These are phyloP conservation scores for Chouioia cunea DNA, from an alignment of 2,888 invertebrate species.

Conservation along the genomic window DNA sequence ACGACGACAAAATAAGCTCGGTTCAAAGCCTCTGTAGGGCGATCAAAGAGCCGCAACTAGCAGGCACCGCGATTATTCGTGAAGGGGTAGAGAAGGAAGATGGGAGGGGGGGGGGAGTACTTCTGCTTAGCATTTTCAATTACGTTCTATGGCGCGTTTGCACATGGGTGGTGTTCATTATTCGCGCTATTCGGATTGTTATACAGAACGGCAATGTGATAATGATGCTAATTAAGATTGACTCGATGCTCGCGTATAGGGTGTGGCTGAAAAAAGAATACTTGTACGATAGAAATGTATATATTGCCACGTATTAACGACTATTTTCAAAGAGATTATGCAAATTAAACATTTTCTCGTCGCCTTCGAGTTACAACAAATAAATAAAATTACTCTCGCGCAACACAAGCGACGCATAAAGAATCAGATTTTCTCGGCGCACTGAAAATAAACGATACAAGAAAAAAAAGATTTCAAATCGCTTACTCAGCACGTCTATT, in stretches of 20 bases:
- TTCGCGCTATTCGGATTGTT: conserved; percentile 13
- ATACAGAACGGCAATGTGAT: too few relatives aligned
- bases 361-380: too few relatives aligned
- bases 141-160: conserved; percentile 40
- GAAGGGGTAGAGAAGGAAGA: too few relatives aligned
- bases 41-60: conserved; percentile 39
- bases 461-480: conserved; percentile 13
- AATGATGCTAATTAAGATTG: too few relatives aligned
- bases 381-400: neutral
- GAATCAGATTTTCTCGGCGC: neutral
- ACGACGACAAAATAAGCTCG: conserved; percentile 3
- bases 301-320: too few relatives aligned
- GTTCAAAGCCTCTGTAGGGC: neutral
- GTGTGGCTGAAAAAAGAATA: too few relatives aligned
- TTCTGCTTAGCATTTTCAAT: conserved; percentile 55
- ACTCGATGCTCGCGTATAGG: too few relatives aligned
- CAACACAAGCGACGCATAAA: conserved; percentile 16
- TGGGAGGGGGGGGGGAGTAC: too few relatives aligned
- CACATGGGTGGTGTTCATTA: conserved; percentile 15
- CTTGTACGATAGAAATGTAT: too few relatives aligned
- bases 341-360: too few relatives aligned
- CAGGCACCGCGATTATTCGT: neutral
- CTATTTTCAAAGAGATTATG: too few relatives aligned
- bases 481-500: conserved; percentile 33
- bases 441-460: conserved; percentile 3